Percentiles rank a stretch among this genome's conserved stretches.
These are phyloP conservation scores for Camelus bactrianus DNA, from an alignment of 2,113 vertebrate species.

Conservation along the genomic window DNA sequence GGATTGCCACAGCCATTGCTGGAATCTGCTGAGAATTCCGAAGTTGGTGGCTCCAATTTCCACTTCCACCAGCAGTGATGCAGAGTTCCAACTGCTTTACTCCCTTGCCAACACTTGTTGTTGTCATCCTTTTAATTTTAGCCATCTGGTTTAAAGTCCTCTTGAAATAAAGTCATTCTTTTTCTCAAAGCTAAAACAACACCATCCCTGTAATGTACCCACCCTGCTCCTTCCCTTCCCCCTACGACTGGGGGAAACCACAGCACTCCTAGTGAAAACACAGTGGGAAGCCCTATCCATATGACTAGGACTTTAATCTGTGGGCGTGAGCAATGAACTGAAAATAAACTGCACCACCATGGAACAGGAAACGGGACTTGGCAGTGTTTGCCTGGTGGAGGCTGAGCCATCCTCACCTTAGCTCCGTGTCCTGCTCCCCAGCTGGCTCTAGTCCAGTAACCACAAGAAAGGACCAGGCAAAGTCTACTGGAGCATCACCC, in stretches of 20 bases:
- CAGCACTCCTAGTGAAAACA: not conserved
- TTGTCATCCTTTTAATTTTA: not conserved
- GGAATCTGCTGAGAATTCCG: not conserved
- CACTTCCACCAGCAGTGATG: not conserved
- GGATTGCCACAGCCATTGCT: not conserved
- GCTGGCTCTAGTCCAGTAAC: not conserved
- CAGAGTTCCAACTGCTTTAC: not conserved
- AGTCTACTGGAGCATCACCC: not conserved
- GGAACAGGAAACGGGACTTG: not conserved
- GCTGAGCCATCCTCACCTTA: not conserved
- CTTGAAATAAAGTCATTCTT: not conserved
- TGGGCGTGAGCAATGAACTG: not conserved
- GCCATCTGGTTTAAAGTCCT: not conserved
- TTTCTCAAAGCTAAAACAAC: slow-evolving; percentile 21
- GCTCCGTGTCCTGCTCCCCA: not conserved
- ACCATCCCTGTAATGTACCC: not conserved
- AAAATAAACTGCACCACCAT: not conserved
- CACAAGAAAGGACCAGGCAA: not conserved
- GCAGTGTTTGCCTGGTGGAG: not conserved
- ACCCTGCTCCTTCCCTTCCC: not conserved
- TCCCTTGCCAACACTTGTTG: not conserved
- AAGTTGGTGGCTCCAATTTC: not conserved
- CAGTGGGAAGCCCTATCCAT: not conserved
- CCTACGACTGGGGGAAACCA: not conserved
- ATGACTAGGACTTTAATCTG: not conserved